Evolutionary conservation across 2,888 invertebrate species (phyloP), one percentile per base, ranked within the genome.

Genomic region (Synergus japonicus): DNA sequence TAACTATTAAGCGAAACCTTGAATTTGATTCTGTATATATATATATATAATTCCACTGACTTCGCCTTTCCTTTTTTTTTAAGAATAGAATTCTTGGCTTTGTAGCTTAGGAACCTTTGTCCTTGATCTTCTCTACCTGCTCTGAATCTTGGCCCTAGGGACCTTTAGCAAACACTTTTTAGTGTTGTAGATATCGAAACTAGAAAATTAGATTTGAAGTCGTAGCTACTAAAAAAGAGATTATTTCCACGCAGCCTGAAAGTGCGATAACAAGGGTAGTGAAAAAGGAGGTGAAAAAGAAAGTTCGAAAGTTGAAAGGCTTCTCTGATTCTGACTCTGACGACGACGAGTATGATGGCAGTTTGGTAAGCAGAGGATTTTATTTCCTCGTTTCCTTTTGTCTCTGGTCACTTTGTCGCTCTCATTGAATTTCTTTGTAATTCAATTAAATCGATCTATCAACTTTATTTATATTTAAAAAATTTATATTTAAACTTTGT

Each of bases 281-380:
- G 83, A 92, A 95, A 83, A 94, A 94, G 89, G 94, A 93, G 91
- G 94, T 94, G 93, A 94, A 88, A 92, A 92, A 91, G 89, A 92
- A 92, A 89, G 91, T 92, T 85, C 90, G 92, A 87, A 90, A 91
- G 86, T 87, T 92, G 85, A 87, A 90, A 88, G 92, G 92, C 85
- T 89, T 81, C 83, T 91, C 92, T 79, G 92, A 92, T 85, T 94
- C 94, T 69, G 94, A 94, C 85, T 94, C 94, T 85, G 94, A 95
- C 76, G 95, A 94, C 82, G 95, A 95, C 87, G 95, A 94, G 88
- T 94, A 94, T 90, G 95, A 94, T 80, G 95, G 95, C 85, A 96
- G 96, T 92, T 93, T 96, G 96, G 96, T 96, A 95, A 95, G 94
- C 82, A 78, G 76, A 65, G 63, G 58, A 69, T 64, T 65, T 46